phyloP scores from a whole-genome alignment of 2,888 invertebrate species.

The Thecophora atra region DNA sequence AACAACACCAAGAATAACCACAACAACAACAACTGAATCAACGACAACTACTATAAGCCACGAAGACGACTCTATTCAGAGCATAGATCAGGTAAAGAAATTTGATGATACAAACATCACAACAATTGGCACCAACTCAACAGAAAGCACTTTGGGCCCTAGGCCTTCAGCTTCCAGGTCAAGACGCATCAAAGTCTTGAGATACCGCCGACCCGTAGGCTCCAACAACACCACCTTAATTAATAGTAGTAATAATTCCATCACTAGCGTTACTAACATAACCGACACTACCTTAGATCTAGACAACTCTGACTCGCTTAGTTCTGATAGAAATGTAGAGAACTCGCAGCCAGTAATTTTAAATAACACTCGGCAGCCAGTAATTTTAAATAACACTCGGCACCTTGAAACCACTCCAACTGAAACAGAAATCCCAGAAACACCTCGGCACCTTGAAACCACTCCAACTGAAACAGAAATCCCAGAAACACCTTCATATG shows the following conservation, averaged over 20 bases:
- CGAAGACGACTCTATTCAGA: constrained; percentile 33
- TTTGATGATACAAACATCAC: constrained; percentile 41
- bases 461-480: constrained; percentile 43
- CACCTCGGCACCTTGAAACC: constrained; percentile 28
- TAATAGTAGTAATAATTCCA: constrained; percentile 48
- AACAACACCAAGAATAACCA: constrained; percentile 43
- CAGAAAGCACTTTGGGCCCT: constrained; percentile 44
- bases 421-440: constrained; percentile 41
- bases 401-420: constrained; percentile 39
- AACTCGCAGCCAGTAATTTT: constrained; percentile 37
- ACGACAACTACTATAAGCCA: constrained; percentile 45
- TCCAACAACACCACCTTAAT: constrained; percentile 43
- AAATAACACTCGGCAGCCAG: constrained; percentile 25
- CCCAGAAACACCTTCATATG: constrained; percentile 33
- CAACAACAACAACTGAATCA: constrained; percentile 25
- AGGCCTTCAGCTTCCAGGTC: constrained; percentile 48
- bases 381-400: constrained; percentile 29
- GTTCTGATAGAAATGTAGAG: constrained; percentile 44
- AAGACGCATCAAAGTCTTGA: constrained; percentile 57
- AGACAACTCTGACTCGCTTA: constrained; percentile 43
- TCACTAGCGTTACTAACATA: constrained; percentile 53
- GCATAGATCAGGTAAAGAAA: constrained; percentile 45
- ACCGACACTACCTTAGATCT: constrained; percentile 48
- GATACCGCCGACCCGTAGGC: constrained; percentile 53
- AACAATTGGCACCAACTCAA: constrained; percentile 41